Conservation (phyloP, 2,113 vertebrate genomes). For the Casuarius casuarius region DNA sequence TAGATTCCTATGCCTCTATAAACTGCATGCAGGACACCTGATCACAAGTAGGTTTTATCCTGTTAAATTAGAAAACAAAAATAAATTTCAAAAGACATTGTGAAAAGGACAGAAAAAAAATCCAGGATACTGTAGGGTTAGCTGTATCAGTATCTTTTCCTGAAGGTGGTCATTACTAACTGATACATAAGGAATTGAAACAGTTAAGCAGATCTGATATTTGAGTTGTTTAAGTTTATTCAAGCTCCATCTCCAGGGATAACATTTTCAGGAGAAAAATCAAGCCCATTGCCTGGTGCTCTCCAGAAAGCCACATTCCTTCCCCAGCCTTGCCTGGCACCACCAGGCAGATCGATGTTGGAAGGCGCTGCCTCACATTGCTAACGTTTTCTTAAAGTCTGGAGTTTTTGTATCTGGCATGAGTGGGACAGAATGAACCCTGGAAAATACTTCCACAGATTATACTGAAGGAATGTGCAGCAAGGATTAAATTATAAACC, state of each 20-base stretch:
- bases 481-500: not conserved
- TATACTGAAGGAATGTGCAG: conserved; percentile 10
- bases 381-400: not conserved
- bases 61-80: not conserved
- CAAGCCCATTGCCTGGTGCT: not conserved
- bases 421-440: not conserved
- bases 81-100: not conserved
- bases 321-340: not conserved
- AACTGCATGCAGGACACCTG: not conserved
- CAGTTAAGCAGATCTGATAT: not conserved
- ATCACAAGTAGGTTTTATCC: not conserved
- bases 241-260: not conserved
- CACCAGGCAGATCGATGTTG: not conserved
- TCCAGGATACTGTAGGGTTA: not conserved
- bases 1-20: not conserved
- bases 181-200: not conserved
- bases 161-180: not conserved
- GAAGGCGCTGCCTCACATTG: not conserved
- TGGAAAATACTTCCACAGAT: conserved; percentile 20
- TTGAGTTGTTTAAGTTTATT: not conserved
- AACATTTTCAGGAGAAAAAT: not conserved
- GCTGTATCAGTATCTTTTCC: not conserved
- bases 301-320: not conserved
- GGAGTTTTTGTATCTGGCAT: not conserved
- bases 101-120: not conserved